phyloP scores from a whole-genome alignment of 2,797 vertebrate genomes.

The Sebastes vulpes region DNA sequence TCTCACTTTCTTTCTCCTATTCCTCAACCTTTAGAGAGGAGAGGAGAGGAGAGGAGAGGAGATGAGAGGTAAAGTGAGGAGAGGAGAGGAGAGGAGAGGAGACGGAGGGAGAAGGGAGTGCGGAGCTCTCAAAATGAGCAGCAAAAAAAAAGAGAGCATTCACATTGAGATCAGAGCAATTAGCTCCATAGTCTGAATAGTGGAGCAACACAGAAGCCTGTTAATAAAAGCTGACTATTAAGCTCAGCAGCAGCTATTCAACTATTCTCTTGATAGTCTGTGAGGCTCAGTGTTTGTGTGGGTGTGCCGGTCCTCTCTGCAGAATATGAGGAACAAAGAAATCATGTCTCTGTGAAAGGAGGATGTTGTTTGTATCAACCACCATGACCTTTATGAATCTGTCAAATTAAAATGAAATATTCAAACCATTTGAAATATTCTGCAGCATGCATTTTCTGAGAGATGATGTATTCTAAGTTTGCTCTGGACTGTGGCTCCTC shows the following conservation, averaged over 20 bases:
- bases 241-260: constrained; percentile 51
- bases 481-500: constrained; percentile 2
- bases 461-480: not conserved
- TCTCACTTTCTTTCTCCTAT: constrained; percentile 29
- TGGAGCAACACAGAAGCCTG: constrained; percentile 27
- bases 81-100: not conserved
- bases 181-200: constrained; percentile 52
- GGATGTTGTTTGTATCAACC: constrained; percentile 38
- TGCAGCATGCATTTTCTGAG: not conserved
- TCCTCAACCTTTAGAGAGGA: not conserved
- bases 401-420: constrained; percentile 24
- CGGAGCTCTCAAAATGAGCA: constrained; percentile 35
- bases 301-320: constrained; percentile 36
- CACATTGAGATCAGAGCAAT: constrained; percentile 54
- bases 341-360: constrained; percentile 45
- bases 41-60: not conserved
- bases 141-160: constrained; percentile 45
- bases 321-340: constrained; percentile 59
- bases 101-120: not conserved
- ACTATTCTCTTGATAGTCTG: not conserved
- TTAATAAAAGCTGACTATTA: constrained; percentile 58
- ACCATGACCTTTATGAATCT: constrained; percentile 33
- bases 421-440: constrained; percentile 45
- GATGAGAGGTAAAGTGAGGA: not conserved
- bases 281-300: constrained; percentile 47